phyloP scores from a whole-genome alignment of 1,140 invertebrate species.

The Drosophila virilis region DNA sequence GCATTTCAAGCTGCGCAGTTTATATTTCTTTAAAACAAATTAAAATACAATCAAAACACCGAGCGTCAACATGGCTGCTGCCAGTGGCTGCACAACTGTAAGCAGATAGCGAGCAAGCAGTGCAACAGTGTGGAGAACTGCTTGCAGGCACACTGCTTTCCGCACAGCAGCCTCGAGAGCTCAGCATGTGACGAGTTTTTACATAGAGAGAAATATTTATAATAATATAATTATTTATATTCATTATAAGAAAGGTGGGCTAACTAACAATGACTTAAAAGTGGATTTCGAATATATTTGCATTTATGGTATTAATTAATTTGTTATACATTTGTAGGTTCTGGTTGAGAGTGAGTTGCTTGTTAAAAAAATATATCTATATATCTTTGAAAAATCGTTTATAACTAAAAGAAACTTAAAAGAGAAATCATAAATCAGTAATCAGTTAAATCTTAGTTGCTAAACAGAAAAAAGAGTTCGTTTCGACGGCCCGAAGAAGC shows the following conservation, averaged over 20 bases:
- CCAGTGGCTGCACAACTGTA: conserved; percentile 24
- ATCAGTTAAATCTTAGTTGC: conserved; percentile 62
- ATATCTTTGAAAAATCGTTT: conserved; percentile 34
- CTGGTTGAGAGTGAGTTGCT: conserved; percentile 15
- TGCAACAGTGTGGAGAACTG: conserved; percentile 8
- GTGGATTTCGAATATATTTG: conserved; percentile 22
- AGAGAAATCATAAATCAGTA: conserved; percentile 44
- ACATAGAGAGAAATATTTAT: conserved; percentile 1
- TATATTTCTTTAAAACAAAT: conserved; percentile 29
- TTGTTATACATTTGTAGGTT: conserved; percentile 38
- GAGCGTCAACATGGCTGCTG: conserved; percentile 25
- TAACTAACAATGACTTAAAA: conserved; percentile 21
- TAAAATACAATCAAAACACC: conserved; percentile 32
- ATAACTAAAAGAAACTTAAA: conserved; percentile 46
- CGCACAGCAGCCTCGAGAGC: conserved; percentile 17
- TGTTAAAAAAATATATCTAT: conserved; percentile 22
- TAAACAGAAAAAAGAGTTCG: conserved; percentile 55
- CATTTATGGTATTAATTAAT: conserved; percentile 27
- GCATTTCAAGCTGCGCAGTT: conserved; percentile 67
- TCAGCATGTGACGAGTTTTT: conserved; percentile 3
- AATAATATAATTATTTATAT: neutral
- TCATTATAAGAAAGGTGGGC: conserved; percentile 13
- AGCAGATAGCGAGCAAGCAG: conserved; percentile 13
- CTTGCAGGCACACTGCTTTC: conserved; percentile 32
- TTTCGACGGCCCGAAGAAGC: conserved; percentile 13